phyloP scores from a whole-genome alignment of 2,888 invertebrate species.

The Eupelmus urozonus region DNA sequence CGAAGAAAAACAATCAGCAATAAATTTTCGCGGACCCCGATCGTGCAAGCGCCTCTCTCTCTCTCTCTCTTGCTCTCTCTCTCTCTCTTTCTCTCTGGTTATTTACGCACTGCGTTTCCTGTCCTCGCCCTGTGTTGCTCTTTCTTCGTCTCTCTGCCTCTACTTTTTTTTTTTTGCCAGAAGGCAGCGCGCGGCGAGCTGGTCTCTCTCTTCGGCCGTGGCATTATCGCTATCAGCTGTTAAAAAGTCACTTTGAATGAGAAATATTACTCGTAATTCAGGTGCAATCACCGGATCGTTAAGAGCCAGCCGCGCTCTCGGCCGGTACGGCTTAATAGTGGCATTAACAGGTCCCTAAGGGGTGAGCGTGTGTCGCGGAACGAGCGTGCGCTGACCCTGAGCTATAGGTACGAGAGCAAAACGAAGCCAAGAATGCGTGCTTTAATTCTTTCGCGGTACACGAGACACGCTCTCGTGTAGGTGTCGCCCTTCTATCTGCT shows the following conservation, averaged over 20 bases:
- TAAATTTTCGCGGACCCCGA: slow-evolving; percentile 63
- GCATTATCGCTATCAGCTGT: slow-evolving; percentile 56
- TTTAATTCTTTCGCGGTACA: too few species aligned
- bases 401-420: too few species aligned
- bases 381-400: too few species aligned
- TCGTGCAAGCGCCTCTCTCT: slow-evolving; percentile 28
- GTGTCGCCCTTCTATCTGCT: too few species aligned
- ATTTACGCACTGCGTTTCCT: slow-evolving; percentile 55
- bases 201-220: neutral
- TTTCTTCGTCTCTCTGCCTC: slow-evolving; percentile 13
- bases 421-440: too few species aligned
- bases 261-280: slow-evolving; percentile 59
- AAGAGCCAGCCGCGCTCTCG: slow-evolving; percentile 19
- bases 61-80: slow-evolving; percentile 20
- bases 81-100: slow-evolving; percentile 28
- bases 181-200: neutral
- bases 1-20: slow-evolving; percentile 66
- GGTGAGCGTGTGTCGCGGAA: too few species aligned
- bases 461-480: too few species aligned
- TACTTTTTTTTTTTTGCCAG: neutral
- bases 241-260: slow-evolving; percentile 51
- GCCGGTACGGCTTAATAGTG: slow-evolving; percentile 45
- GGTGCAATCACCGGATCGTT: slow-evolving; percentile 55
- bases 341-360: slow-evolving; percentile 15
- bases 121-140: slow-evolving; percentile 21